phyloP scores from a whole-genome alignment of 1,140 invertebrate species.

The Andrena cerasifolii region DNA sequence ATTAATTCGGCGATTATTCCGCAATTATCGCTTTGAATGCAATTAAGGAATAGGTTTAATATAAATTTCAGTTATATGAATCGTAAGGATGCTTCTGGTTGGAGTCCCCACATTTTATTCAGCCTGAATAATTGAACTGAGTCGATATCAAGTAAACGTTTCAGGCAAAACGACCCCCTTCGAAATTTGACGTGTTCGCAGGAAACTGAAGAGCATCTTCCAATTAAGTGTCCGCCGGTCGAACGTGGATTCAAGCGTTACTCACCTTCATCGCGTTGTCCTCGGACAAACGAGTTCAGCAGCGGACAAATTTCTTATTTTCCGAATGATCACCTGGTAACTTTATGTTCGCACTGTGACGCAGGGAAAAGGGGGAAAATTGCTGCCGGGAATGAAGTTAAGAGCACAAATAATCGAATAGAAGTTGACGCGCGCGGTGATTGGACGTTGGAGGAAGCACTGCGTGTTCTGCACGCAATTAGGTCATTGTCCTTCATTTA shows the following conservation, averaged over 20 bases:
- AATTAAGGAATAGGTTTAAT: no score
- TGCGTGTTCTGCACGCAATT: slow-evolving; percentile 79
- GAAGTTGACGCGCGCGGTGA: slow-evolving; percentile 42
- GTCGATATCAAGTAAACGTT: no score
- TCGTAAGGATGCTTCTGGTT: no score
- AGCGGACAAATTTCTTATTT: background rate
- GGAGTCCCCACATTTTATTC: no score
- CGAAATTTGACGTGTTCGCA: no score
- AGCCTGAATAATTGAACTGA: no score
- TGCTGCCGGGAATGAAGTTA: background rate
- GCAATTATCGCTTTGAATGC: no score
- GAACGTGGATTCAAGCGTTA: background rate
- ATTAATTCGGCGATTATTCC: no score
- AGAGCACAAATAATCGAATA: slow-evolving; percentile 38
- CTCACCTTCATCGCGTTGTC: slow-evolving; percentile 43
- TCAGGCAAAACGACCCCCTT: no score
- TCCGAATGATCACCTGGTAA: background rate
- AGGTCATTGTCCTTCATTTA: slow-evolving; percentile 82
- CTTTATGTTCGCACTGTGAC: background rate
- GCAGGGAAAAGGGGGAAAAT: background rate
- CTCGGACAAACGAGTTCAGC: slow-evolving; percentile 9
- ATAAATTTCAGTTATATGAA: no score
- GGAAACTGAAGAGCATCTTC: background rate
- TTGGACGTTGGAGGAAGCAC: slow-evolving; percentile 73
- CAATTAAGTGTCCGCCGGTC: background rate